phyloP scores from a whole-genome alignment of 2,113 vertebrate genomes.

The Porphyrio hochstetteri region DNA sequence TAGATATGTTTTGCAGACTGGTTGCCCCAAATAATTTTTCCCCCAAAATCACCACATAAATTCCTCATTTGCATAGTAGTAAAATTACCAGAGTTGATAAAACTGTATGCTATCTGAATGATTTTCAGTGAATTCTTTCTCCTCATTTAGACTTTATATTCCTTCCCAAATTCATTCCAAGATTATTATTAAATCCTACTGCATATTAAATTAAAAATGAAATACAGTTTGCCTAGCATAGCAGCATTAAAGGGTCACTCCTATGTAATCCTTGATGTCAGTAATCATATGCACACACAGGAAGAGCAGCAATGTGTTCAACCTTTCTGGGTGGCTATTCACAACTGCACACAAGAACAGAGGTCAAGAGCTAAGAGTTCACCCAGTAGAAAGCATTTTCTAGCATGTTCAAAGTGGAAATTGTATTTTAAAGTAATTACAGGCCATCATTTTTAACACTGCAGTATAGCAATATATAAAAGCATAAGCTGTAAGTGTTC shows the following conservation, averaged over 20 bases:
- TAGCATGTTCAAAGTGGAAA: conserved; percentile 10
- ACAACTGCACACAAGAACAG: not conserved
- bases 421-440: conserved; percentile 54
- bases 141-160: conserved; percentile 17
- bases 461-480: conserved; percentile 23
- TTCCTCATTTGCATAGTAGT: conserved; percentile 11
- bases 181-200: conserved; percentile 28
- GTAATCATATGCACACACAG: not conserved
- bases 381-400: conserved; percentile 3
- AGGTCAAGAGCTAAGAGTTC: conserved; percentile 47
- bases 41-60: not conserved
- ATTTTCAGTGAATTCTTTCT: conserved; percentile 22
- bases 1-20: not conserved
- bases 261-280: not conserved
- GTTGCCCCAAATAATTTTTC: not conserved
- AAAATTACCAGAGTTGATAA: conserved; percentile 39
- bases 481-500: conserved; percentile 16
- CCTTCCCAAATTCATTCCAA: conserved; percentile 21
- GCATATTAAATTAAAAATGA: conserved; percentile 47
- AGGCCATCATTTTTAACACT: conserved; percentile 42
- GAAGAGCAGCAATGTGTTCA: not conserved
- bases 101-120: not conserved
- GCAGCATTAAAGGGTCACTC: conserved; percentile 27
- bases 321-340: conserved; percentile 2
- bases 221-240: not conserved